A percentile compares a stretch with the other conserved stretches of the same genome.
phyloP scores from a whole-genome alignment of 2,888 invertebrate species.

The Napeogenes inachia region DNA sequence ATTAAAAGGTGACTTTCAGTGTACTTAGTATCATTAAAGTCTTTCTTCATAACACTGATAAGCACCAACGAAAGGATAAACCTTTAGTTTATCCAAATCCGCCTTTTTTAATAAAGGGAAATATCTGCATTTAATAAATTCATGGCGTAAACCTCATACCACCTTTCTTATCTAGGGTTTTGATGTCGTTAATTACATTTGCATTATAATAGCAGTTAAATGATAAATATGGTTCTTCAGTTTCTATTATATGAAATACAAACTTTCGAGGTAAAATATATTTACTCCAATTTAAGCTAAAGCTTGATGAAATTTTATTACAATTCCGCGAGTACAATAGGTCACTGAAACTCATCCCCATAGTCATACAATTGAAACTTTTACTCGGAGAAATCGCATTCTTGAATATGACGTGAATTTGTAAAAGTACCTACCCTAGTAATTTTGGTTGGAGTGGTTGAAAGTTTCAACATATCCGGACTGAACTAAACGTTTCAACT shows the following conservation, averaged over 20 bases:
- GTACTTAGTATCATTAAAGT: slow-evolving; percentile 54
- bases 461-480: slow-evolving; percentile 47
- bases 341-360: slow-evolving; percentile 19
- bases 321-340: slow-evolving; percentile 2
- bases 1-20: slow-evolving; percentile 39
- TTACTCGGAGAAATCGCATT: slow-evolving; percentile 23
- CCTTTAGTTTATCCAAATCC: slow-evolving; percentile 9
- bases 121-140: too few relatives aligned
- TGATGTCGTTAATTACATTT: too few relatives aligned
- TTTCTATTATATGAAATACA: too few relatives aligned
- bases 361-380: slow-evolving; percentile 27
- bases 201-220: too few relatives aligned
- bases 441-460: slow-evolving; percentile 59
- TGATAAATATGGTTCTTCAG: too few relatives aligned
- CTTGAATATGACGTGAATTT: slow-evolving; percentile 26
- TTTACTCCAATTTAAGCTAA: too few relatives aligned
- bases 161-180: too few relatives aligned
- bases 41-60: slow-evolving; percentile 42
- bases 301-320: neutral
- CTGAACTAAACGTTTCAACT: slow-evolving; percentile 17
- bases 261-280: too few relatives aligned
- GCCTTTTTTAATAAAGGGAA: too few relatives aligned
- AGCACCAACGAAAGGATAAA: slow-evolving; percentile 14
- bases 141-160: neutral
- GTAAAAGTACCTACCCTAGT: slow-evolving; percentile 35